Evolutionary conservation across 2,113 vertebrate species (phyloP).

Genomic region (Nothocercus julius): DNA sequence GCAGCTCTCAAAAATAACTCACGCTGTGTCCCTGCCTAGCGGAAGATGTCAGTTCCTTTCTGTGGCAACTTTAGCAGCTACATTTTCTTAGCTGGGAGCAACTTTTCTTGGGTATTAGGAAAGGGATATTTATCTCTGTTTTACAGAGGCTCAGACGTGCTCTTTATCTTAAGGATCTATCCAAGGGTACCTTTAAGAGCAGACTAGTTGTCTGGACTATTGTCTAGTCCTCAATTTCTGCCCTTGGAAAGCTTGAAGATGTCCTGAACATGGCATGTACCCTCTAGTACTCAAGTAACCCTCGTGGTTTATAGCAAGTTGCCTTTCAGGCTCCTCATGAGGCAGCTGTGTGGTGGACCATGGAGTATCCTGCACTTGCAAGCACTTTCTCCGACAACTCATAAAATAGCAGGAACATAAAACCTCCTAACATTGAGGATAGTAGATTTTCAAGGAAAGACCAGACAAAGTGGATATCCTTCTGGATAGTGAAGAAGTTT

Average conservation of each 20-base stretch:
- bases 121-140: constrained; percentile 35
- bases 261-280: neutral
- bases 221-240: constrained; percentile 11
- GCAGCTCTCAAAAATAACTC: neutral
- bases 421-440: neutral
- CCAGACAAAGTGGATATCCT: neutral
- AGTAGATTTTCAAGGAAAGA: neutral
- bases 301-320: neutral
- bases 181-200: constrained; percentile 19
- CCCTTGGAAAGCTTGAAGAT: neutral
- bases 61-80: neutral
- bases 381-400: neutral
- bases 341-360: neutral
- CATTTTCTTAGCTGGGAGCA: neutral
- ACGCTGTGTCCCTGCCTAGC: neutral
- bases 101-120: neutral
- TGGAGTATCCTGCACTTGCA: neutral
- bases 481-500: neutral
- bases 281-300: neutral
- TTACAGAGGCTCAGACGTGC: neutral
- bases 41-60: neutral
- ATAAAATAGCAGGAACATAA: neutral
- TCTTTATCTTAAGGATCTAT: constrained; percentile 41
- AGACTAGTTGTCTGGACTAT: neutral
- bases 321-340: neutral